phyloP scores from a whole-genome alignment of 2,113 vertebrate genomes.

The Agelaius tricolor region DNA sequence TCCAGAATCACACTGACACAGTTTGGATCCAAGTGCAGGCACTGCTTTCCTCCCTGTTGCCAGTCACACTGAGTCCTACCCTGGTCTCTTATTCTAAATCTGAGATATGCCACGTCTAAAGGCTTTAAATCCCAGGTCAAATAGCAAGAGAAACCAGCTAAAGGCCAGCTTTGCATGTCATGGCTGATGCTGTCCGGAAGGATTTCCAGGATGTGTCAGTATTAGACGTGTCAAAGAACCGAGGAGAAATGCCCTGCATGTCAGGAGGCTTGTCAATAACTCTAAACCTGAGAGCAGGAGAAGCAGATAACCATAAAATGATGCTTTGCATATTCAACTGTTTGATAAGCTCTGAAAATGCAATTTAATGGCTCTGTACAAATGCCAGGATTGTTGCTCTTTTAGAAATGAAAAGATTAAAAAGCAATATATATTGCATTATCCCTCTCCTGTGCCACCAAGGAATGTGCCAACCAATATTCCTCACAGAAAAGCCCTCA shows the following conservation, averaged over 20 bases:
- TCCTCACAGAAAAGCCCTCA: neutral
- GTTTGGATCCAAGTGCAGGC: neutral
- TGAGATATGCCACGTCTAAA: neutral
- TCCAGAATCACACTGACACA: neutral
- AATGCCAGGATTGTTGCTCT: constrained; percentile 20
- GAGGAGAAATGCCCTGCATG: neutral
- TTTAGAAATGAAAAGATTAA: constrained; percentile 36
- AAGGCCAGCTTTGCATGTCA: constrained; percentile 33
- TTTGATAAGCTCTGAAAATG: constrained; percentile 2
- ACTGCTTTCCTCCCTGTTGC: neutral
- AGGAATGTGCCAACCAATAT: neutral
- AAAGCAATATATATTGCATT: constrained; percentile 7
- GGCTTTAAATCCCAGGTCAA: constrained; percentile 45
- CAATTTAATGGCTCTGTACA: neutral
- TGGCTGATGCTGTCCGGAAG: neutral
- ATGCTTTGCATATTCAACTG: constrained; percentile 14
- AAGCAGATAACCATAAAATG: neutral
- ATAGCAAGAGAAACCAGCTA: constrained; percentile 22
- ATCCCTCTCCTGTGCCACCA: neutral
- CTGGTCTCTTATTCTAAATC: neutral
- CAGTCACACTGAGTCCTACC: neutral
- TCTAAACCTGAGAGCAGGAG: neutral
- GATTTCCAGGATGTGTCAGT: constrained; percentile 20
- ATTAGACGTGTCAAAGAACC: neutral
- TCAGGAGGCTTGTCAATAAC: neutral